Conservation (phyloP, 2,113 vertebrate species). For the Thryonomys swinderianus region DNA sequence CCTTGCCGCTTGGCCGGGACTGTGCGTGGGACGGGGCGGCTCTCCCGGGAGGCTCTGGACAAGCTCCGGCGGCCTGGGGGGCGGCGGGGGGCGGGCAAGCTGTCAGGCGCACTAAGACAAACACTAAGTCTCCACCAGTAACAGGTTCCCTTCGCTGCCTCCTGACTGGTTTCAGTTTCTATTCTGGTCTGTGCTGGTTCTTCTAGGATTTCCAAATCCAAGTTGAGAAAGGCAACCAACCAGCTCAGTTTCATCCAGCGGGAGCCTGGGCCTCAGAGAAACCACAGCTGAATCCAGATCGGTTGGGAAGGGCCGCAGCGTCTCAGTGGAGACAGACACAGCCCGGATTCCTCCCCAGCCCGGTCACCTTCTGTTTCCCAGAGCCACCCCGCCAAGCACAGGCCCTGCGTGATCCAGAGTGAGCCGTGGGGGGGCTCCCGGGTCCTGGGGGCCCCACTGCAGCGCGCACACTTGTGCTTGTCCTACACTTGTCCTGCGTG, state of each 20-base stretch:
- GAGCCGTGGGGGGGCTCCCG: too few relatives aligned
- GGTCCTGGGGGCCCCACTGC: too few relatives aligned
- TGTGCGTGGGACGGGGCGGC: too few relatives aligned
- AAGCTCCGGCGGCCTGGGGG: neutral
- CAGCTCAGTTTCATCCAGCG: neutral
- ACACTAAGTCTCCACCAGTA: neutral
- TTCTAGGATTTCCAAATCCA: slow-evolving; percentile 28
- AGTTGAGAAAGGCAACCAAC: neutral
- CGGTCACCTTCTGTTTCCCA: slow-evolving; percentile 58
- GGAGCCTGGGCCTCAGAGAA: neutral
- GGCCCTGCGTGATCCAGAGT: neutral
- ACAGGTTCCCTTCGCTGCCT: neutral
- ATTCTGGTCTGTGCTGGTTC: neutral
- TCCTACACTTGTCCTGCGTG: neutral
- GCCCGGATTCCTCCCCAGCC: slow-evolving; percentile 2
- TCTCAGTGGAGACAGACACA: neutral
- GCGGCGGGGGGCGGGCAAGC: neutral
- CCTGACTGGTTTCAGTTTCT: slow-evolving; percentile 45
- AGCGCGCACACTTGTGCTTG: neutral
- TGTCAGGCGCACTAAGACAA: neutral
- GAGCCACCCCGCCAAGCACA: slow-evolving; percentile 4
- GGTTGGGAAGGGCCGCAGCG: neutral
- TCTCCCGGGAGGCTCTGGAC: too few relatives aligned
- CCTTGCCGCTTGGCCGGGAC: neutral
- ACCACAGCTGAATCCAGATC: slow-evolving; percentile 14